phyloP scores from a whole-genome alignment of 2,113 vertebrate genomes.

The Sylvicapra grimmia region DNA sequence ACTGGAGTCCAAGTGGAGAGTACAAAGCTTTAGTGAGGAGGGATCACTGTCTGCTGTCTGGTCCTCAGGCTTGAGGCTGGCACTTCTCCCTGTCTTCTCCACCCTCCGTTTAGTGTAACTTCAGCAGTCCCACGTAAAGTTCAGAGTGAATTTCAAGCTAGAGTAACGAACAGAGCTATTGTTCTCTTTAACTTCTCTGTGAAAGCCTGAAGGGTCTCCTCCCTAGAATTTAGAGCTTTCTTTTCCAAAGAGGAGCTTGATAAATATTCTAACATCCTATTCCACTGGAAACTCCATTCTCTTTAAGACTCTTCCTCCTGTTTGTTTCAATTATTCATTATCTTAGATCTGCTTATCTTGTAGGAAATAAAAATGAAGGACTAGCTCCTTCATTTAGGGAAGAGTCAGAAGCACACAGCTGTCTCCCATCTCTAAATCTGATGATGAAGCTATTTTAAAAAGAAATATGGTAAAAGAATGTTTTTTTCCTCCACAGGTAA shows the following conservation, averaged over 20 bases:
- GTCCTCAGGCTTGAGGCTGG: neutral
- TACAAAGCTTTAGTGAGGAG: no score
- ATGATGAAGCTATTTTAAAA: neutral
- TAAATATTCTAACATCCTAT: neutral
- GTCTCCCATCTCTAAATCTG: neutral
- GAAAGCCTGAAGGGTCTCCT: neutral
- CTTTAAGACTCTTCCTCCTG: neutral
- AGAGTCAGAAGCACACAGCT: neutral
- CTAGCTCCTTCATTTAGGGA: neutral
- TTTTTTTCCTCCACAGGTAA: neutral
- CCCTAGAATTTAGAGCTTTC: neutral
- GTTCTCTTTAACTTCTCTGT: neutral
- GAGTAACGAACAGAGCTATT: neutral
- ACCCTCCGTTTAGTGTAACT: neutral
- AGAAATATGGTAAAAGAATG: neutral
- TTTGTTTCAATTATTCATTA: neutral
- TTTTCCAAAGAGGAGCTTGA: neutral
- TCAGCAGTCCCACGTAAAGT: neutral
- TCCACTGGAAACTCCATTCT: neutral
- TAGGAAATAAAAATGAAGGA: neutral
- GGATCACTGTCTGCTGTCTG: rapidly evolving
- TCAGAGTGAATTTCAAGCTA: neutral
- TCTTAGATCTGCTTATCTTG: neutral
- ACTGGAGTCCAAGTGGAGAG: neutral
- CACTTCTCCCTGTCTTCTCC: neutral